Evolutionary conservation across 2,797 vertebrate species (phyloP), one percentile per base, ranked within the genome.

Genomic region (Phataginus tetradactyla): DNA sequence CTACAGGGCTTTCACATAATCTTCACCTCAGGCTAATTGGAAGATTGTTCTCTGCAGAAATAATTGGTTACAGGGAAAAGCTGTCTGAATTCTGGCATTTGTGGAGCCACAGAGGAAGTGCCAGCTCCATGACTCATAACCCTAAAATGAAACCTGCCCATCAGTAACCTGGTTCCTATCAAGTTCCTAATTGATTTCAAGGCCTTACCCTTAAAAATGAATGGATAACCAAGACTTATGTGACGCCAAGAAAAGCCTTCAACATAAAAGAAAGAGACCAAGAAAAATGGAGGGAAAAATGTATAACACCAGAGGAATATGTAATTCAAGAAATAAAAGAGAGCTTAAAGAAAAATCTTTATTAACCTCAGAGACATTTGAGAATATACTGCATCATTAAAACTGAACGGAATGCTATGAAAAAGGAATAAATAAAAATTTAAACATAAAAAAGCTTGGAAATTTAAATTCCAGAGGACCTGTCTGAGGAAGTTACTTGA

Each of bases 321-420:
- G 29, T n/a, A n/a, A 37, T 55, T n/a, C 10, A 87, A 92, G 72
- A 84, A 88, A 84, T 5, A 95, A 93, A 66, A 87, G 59, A 85
- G 14, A 86, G 39, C 12, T 51, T 64, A 91, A 78, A 90, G 49
- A 25, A 66, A 74, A 85, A 84, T 20, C 71, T 13, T 74, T 77
- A 51, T 85, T 64, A 55, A 68, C 21, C 14, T 83, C 61, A 80
- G 69, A 72, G 83, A 88, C 3, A 71, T 84, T 27, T 42, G 63
- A 74, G 45, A 84, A 81, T 25, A 51, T 86, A 32, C 18, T 34
- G 17, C 39, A 53, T 39, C 63, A 61, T 80, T 77, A 88, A 91
- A 69, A 95, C 3, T 29, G 34, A 68, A 86, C 21, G 85, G 66
- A 89, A 51, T 86, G 25, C 20, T 55, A 42, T 63, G 11, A 23